Evolutionary conservation across 2,113 vertebrate species (phyloP).

Genomic region (Rhinopomastus cyanomelas): DNA sequence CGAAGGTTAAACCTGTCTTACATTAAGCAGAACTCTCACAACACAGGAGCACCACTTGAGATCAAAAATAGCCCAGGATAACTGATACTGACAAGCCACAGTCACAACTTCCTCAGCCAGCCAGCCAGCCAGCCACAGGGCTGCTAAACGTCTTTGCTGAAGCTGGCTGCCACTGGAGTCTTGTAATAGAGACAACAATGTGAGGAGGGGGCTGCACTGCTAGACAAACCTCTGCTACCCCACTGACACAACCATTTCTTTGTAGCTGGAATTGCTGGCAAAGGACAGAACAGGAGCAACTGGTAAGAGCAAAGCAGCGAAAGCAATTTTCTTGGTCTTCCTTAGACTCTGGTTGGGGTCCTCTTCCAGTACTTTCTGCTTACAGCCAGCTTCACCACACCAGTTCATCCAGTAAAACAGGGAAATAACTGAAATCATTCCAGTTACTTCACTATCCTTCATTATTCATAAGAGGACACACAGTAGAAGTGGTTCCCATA

Average conservation of each 20-base stretch:
- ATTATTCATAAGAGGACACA: background rate
- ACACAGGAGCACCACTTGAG: background rate
- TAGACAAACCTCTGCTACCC: background rate
- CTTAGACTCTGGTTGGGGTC: background rate
- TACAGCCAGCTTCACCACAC: background rate
- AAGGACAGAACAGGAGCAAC: rapidly evolving
- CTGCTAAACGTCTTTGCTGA: background rate
- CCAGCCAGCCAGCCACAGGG: background rate
- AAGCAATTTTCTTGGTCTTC: background rate
- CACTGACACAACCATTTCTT: rapidly evolving
- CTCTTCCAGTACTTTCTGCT: background rate
- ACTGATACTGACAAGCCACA: background rate
- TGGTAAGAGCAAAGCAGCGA: background rate
- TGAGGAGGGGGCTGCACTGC: background rate
- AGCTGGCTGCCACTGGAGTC: background rate
- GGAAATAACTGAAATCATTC: background rate
- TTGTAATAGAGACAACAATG: background rate
- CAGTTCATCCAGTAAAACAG: rapidly evolving
- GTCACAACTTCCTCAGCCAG: background rate
- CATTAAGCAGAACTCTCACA: background rate
- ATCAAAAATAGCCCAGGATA: background rate
- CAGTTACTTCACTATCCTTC: background rate
- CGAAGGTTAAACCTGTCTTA: background rate
- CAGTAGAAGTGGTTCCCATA: background rate
- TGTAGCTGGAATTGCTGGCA: rapidly evolving